Evolutionary conservation across 2,888 invertebrate genomes (phyloP).

Genomic region (Mellilla xanthometata): DNA sequence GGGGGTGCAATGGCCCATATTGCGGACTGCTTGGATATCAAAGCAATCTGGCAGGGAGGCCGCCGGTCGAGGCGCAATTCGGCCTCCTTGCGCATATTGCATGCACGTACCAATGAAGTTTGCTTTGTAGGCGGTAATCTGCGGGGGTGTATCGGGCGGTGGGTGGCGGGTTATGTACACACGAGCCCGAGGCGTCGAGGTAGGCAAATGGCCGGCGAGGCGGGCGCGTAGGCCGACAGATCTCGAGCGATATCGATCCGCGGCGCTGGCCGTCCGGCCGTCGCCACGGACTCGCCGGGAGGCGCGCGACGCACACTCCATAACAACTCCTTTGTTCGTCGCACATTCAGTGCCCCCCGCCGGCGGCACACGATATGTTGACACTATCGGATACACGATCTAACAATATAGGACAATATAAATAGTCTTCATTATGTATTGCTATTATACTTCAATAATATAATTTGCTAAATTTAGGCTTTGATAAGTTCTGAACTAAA

Average conservation of each 20-base stretch:
- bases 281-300: conserved; percentile 70
- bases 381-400: conserved; percentile 39
- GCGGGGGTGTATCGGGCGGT: conserved; percentile 75
- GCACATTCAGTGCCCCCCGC: conserved; percentile 43
- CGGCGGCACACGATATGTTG: conserved; percentile 39
- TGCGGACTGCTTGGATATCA: conserved; percentile 63
- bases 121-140: conserved; percentile 83
- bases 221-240: conserved; percentile 77
- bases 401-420: conserved; percentile 18
- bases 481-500: no score
- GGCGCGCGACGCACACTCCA: conserved; percentile 72
- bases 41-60: conserved; percentile 69
- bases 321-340: conserved; percentile 80
- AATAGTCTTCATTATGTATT: no score
- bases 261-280: conserved; percentile 51
- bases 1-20: conserved; percentile 61
- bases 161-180: conserved; percentile 80
- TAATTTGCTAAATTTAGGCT: no score
- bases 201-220: conserved; percentile 81
- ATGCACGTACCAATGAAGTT: conserved; percentile 82
- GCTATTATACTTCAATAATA: no score
- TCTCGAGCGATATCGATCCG: conserved; percentile 80
- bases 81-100: conserved; percentile 82
- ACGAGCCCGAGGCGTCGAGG: conserved; percentile 81
- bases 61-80: conserved; percentile 69